Conservation (phyloP, 2,888 invertebrate species). For the Oscheius sp. region DNA sequence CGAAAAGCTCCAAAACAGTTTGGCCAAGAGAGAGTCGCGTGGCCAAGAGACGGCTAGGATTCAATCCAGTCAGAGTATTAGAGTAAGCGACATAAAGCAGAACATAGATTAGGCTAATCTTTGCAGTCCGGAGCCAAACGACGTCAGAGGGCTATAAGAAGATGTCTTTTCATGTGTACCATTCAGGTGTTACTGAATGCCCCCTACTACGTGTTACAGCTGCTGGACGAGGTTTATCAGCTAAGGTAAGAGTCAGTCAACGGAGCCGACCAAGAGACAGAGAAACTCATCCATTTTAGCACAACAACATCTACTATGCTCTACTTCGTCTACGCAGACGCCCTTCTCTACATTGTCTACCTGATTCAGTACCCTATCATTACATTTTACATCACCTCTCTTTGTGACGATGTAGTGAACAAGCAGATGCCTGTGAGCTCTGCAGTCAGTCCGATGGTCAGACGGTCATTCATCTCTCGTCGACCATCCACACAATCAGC, state of each 20-base stretch:
- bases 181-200: conserved; percentile 64
- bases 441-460: neutral
- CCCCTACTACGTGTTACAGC: conserved; percentile 64
- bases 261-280: neutral
- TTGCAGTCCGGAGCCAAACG: conserved; percentile 42
- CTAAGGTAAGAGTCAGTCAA: conserved; percentile 4
- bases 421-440: conserved; percentile 6
- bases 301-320: conserved; percentile 27
- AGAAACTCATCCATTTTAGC: neutral
- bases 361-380: conserved; percentile 64
- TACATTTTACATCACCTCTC: conserved; percentile 52
- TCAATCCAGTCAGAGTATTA: conserved; percentile 52
- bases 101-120: neutral
- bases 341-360: conserved; percentile 63
- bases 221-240: conserved; percentile 59
- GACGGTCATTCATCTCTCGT: neutral
- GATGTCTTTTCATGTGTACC: conserved; percentile 66
- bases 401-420: conserved; percentile 2
- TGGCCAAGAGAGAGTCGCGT: neutral
- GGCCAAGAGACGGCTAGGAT: conserved; percentile 42
- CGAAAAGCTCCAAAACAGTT: neutral
- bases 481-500: neutral
- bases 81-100: conserved; percentile 28
- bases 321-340: conserved; percentile 63
- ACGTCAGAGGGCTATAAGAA: conserved; percentile 60